phyloP scores from a whole-genome alignment of 1,140 invertebrate species.

The Eurosta solidaginis region DNA sequence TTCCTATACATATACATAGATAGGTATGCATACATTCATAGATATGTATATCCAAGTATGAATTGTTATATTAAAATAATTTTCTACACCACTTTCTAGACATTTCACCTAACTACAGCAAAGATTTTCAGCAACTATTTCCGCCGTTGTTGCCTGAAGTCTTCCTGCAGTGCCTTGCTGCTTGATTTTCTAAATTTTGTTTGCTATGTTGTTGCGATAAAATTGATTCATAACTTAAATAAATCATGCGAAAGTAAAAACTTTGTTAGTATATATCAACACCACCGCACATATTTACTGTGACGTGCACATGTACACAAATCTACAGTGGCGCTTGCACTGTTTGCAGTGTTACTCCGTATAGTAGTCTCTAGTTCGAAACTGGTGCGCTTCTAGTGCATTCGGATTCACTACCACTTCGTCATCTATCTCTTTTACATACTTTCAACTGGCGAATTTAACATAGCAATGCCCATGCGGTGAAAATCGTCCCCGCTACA shows the following conservation, averaged over 20 bases:
- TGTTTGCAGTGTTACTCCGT: not conserved
- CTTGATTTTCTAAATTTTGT: slow-evolving; percentile 23
- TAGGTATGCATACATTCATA: too few species aligned
- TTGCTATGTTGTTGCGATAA: slow-evolving; percentile 34
- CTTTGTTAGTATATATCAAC: slow-evolving; percentile 35
- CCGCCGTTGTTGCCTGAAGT: not conserved
- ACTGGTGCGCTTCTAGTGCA: too few species aligned
- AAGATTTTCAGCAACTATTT: not conserved
- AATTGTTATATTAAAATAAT: too few species aligned
- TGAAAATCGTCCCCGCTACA: too few species aligned
- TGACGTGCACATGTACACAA: not conserved
- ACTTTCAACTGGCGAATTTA: too few species aligned
- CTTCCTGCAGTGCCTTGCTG: not conserved
- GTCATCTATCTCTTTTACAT: too few species aligned
- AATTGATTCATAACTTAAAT: slow-evolving; percentile 39
- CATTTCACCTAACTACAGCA: not conserved
- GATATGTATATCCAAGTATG: too few species aligned
- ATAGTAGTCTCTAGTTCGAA: too few species aligned
- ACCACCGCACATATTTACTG: not conserved
- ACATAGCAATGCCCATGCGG: not conserved
- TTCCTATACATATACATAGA: not conserved
- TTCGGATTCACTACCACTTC: too few species aligned
- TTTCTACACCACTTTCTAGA: not conserved
- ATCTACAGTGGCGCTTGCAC: not conserved
- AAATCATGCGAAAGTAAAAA: slow-evolving; percentile 35